Evolutionary conservation across 2,113 vertebrate genomes (phyloP), one percentile per base, ranked within the genome.

Genomic region (Notothenia coriiceps): DNA sequence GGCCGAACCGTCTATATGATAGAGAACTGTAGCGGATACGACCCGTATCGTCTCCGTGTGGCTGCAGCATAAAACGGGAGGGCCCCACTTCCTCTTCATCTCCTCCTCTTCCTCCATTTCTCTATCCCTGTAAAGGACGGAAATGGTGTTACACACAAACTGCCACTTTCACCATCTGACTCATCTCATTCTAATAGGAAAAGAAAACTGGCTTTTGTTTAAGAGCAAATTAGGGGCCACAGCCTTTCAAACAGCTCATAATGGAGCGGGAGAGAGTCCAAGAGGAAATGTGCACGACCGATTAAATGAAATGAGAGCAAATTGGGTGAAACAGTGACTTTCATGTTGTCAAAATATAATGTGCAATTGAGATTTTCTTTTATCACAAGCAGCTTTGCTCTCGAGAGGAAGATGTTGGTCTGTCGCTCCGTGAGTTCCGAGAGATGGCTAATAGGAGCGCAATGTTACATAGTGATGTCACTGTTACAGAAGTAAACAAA

Each of bases 161-260:
- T 0, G 44, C 43, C 59, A 55, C 10, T 5, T 65, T 73, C 10
- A 0, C 64, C 51, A 35, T 67, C 65, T 54, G 69, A 73, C 60
- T 65, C 83, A 73, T 77, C 47, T 90, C 80, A 75, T 17, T 81
- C 80, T 85, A 84, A 91, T 74, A 79, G 68, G 80, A 83, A 88
- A 83, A 72, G 77, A 88, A 84, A 83, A 86, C 77, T 62, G 74
- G 22, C 80, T 64, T 92, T 89, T 83, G 78, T 91, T 56, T 47
- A 20, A n/a, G 78, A 14, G 7, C 43, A 35, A 55, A 14, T 2
- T 3, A 80, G 83, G 66, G 60, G 69, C 17, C 54, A 4, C 6
- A 0, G 49, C 50, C 60, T 20, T 44, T 52, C 12, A 5, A 55
- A 44, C 5, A 0, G 63, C 22, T 18, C 22, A 5, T 46, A 61